Base-by-base conservation (phyloP, 2,797 vertebrate species). In the Parauchenoglanis punctatus region DNA sequence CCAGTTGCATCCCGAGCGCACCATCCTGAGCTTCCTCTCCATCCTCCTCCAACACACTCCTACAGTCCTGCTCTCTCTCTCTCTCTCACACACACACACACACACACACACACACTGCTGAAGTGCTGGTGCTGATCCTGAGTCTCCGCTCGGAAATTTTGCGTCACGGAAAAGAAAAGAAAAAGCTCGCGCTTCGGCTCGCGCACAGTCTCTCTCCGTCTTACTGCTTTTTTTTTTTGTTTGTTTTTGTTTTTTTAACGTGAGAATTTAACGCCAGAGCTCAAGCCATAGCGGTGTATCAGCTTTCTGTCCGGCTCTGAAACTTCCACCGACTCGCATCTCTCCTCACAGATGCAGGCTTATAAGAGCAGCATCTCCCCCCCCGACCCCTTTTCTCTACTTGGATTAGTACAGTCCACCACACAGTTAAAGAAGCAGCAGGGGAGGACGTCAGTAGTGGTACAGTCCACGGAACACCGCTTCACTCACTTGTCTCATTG, bases 301-400 rank as follows among this genome's bases (percentile, higher is more conserved):
- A 72, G 49, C 67, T 40, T 40, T n/a, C 18, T 72, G 52, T 72
- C 82, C 67, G 28, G 82, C 49, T 44, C 67, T 6, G 28, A 84
- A 84, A 84, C 82, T 84, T 84, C 82, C 82, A 44, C 82, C 7
- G 65, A 56, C 67, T 84, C 82, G 18, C 65, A 3, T 83, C 28
- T 72, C 2, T 72, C 2, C 11, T 44, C 20, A 4, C 82, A 40
- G 82, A 28, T 25, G 46, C 46, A 72, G 67, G 31, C 23, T 56
- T 84, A 84, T 84, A 84, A 84, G 49, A 72, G 35, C 49, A 23
- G 46, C 44, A 23, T 46, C 81, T 63, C 61, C 52, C 11, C 81
- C 52, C 11, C 15, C 23, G 63, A 63, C 63, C 31, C 18, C 25
- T 23, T 25, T 35, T 70, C 28, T 58, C 65, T 44, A 58, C 31